Evolutionary conservation across 2,113 vertebrate species (phyloP).

Genomic region (Myotis davidii): DNA sequence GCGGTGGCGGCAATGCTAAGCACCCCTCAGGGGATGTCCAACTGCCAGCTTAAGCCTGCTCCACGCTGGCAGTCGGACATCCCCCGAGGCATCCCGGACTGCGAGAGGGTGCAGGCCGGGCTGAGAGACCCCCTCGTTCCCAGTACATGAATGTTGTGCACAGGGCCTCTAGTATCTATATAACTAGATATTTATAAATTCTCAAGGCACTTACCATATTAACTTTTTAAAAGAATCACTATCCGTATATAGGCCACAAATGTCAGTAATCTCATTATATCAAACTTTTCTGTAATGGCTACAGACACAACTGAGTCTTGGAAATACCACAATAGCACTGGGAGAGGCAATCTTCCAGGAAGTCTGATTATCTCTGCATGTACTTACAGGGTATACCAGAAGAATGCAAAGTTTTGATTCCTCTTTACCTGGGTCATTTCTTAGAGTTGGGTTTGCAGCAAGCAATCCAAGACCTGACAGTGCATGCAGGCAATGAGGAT

Average conservation of each 20-base stretch:
- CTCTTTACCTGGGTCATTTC: not conserved
- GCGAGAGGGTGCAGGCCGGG: too few species aligned
- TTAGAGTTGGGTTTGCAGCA: not conserved
- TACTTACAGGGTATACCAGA: not conserved
- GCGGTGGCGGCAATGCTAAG: too few species aligned
- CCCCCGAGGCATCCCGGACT: too few species aligned
- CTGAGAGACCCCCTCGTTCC: too few species aligned
- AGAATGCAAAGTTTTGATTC: not conserved
- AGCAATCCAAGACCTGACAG: not conserved
- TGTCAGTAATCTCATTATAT: constrained; percentile 34
- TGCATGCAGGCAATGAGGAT: not conserved
- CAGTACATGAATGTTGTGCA: too few species aligned
- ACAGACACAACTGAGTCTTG: constrained; percentile 16
- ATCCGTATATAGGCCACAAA: constrained; percentile 56
- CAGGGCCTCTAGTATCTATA: too few species aligned
- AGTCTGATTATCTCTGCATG: not conserved
- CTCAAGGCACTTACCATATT: constrained; percentile 52
- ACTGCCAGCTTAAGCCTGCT: too few species aligned
- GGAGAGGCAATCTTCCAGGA: not conserved
- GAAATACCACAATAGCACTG: not conserved
- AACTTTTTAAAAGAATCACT: constrained; percentile 53
- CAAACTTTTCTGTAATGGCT: constrained; percentile 35
- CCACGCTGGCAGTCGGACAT: too few species aligned
- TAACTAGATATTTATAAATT: constrained; percentile 66
- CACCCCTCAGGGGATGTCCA: too few species aligned